These are phyloP conservation scores for Temnothorax curvispinosus DNA, from an alignment of 1,140 invertebrate species.

Conservation along the genomic window DNA sequence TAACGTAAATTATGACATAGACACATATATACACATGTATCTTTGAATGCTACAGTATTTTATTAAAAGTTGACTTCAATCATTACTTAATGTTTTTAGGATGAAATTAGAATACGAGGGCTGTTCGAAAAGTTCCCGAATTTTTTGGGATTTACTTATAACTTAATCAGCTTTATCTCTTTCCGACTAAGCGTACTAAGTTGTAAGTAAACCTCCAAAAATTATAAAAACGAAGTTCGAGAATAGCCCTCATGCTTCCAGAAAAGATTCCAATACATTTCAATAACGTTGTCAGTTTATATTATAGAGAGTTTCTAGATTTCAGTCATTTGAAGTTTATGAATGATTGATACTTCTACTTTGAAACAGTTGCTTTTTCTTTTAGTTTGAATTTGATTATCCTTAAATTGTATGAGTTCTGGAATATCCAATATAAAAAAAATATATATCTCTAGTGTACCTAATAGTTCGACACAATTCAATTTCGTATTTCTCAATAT, in stretches of 20 bases:
- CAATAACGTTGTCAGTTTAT: background rate
- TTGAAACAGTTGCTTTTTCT: background rate
- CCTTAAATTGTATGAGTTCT: slow-evolving; percentile 5
- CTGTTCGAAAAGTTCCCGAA: too few relatives aligned
- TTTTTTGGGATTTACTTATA: too few relatives aligned
- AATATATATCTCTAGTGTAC: background rate
- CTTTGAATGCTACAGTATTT: background rate
- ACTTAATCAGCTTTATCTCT: too few relatives aligned
- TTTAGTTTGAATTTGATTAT: background rate
- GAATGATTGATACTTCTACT: background rate
- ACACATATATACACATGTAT: background rate
- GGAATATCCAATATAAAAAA: background rate
- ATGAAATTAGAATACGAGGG: background rate
- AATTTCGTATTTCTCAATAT: background rate
- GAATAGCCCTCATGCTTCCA: background rate
- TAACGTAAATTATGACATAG: too few relatives aligned
- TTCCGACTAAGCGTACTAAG: too few relatives aligned
- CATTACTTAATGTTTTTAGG: background rate
- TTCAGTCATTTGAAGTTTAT: background rate
- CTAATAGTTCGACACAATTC: background rate
- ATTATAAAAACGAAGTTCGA: too few relatives aligned
- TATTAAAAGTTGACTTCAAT: background rate
- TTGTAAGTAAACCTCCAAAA: too few relatives aligned
- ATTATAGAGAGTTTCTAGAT: background rate
- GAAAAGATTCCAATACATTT: slow-evolving; percentile 16